Conservation (phyloP, 2,113 vertebrate species). For the Scomber scombrus region DNA sequence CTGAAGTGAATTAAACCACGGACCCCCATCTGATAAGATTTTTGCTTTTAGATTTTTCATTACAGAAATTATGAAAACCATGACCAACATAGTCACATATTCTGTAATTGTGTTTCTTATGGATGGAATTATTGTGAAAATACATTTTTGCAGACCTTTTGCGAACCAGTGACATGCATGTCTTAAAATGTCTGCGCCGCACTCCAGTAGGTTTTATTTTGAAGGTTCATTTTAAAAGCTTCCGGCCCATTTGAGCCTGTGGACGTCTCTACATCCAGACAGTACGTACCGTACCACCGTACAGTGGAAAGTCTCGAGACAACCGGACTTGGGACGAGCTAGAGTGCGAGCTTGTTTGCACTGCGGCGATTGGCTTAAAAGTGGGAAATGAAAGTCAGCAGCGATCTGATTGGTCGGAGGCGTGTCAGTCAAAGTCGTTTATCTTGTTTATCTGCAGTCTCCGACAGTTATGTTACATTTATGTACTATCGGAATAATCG, state of each 20-base stretch:
- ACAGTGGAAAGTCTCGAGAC: slow-evolving; percentile 10
- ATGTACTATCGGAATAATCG: neutral
- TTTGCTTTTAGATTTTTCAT: no score
- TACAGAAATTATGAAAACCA: no score
- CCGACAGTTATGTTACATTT: neutral
- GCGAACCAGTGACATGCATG: no score
- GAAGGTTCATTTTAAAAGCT: fast-evolving
- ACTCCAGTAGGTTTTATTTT: neutral
- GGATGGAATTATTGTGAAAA: no score
- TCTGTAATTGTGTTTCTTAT: no score
- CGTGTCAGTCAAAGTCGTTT: slow-evolving; percentile 31
- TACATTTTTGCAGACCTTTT: no score
- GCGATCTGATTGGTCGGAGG: slow-evolving; percentile 43
- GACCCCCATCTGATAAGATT: no score
- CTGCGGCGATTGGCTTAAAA: slow-evolving; percentile 58
- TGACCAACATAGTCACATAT: no score
- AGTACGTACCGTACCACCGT: slow-evolving; percentile 28
- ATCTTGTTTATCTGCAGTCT: neutral
- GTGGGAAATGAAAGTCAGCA: neutral
- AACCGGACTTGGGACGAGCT: slow-evolving; percentile 60
- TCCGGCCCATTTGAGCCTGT: neutral
- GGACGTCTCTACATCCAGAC: neutral
- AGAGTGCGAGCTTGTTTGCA: no score
- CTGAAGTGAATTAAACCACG: no score
- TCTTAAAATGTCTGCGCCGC: no score